Evolutionary conservation across 2,888 invertebrate species (phyloP), one percentile per base, ranked within the genome.

Genomic region (Cryptus armator): DNA sequence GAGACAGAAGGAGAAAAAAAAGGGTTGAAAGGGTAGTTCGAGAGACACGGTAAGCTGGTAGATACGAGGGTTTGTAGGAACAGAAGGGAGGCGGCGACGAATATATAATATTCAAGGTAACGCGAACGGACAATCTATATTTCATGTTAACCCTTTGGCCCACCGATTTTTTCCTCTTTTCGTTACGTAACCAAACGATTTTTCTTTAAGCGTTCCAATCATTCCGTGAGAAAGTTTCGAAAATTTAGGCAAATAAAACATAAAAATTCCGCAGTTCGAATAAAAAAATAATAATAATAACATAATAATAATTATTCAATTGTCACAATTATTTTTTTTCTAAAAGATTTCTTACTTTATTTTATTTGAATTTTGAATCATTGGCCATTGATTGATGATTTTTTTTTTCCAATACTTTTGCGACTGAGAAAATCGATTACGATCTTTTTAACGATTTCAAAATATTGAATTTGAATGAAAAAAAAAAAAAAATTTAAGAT

Each of bases 21-120:
- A 90, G 91, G 92, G 90, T 91, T 88, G 84, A 87, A 88, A 88
- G 88, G 88, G 87, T 90, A 79, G 83, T 0, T 77, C 62, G 62
- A 76, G 83, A 85, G 67, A 83, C 66, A 82, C 76, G 62, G 85
- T 46, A 64, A 75, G 37, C 68, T 32, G 70, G 48, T 71, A 78
- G 81, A 82, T 59, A 79, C 56, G 56, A 37, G 76, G 71, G 76
- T 19, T 80, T 72, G 76, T 85, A 86, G 87, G 71, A 87, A 88
- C 80, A 88, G 83, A 87, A 89, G 89, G 86, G 87, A 79, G 66
- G 71, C 64, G 59, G 46, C 44, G 46, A 24, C 76, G 85, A 85
- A 83, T 80, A 83, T 77, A 80, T 82, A 82, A 87, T 75, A 80
- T 85, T 87, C 67, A 19, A 71, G 75, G 59, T 19, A 71, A 64